These are phyloP conservation scores for Leuciscus waleckii DNA, from an alignment of 2,797 vertebrate genomes.

Conservation along the genomic window DNA sequence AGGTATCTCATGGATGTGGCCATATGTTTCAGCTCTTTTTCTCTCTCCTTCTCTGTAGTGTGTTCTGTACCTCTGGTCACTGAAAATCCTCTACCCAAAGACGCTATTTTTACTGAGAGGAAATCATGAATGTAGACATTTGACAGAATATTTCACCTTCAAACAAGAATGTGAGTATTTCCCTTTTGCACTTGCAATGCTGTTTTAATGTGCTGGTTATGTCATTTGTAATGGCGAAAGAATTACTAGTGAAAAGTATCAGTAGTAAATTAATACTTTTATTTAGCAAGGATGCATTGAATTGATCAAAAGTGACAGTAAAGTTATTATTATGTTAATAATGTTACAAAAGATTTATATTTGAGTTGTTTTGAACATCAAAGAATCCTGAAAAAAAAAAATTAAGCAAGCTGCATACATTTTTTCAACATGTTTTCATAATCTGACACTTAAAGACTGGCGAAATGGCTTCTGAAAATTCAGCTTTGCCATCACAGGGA, in stretches of 20 bases:
- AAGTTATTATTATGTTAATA: neutral
- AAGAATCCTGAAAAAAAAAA: neutral
- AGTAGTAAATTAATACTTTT: neutral
- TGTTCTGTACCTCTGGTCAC: slow-evolving; percentile 88
- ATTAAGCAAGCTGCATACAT: neutral
- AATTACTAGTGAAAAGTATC: neutral
- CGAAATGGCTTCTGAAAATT: neutral
- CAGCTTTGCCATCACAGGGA: neutral
- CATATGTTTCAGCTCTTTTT: slow-evolving; percentile 52
- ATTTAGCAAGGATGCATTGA: neutral
- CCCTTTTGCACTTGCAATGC: slow-evolving; percentile 6
- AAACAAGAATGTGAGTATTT: slow-evolving; percentile 88
- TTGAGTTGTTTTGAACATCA: too few species aligned
- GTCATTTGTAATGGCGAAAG: neutral
- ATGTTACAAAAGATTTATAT: neutral
- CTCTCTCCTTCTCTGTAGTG: slow-evolving; percentile 70
- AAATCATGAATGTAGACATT: slow-evolving; percentile 90
- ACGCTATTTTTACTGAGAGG: slow-evolving; percentile 88
- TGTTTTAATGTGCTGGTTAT: neutral
- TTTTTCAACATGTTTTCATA: neutral
- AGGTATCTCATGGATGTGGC: slow-evolving; percentile 39
- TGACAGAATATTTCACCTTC: slow-evolving; percentile 91
- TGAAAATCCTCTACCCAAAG: slow-evolving; percentile 89
- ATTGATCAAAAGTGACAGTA: neutral
- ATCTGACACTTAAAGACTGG: too few species aligned